Base-by-base conservation (phyloP, 1,140 invertebrate species). In the Adelges cooleyi region DNA sequence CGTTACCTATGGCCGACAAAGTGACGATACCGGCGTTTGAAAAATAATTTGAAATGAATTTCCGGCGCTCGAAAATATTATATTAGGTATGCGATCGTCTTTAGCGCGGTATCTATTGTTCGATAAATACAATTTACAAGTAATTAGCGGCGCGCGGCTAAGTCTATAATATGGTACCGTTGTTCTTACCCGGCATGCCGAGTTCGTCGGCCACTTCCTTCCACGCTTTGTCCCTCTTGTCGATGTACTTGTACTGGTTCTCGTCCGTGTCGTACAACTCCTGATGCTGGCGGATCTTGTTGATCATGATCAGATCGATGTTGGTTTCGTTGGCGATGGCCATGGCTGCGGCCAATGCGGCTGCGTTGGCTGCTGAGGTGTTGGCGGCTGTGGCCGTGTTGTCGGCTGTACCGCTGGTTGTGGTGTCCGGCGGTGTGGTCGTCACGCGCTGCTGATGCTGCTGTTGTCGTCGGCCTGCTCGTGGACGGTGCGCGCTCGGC, bases 241-340 rank as follows among this genome's bases (percentile, higher is more conserved):
- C 54, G 42, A 62, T 62, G 23, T 62, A 62, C 42, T 62, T 62
- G 54, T 62, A 62, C 25, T 62, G 54, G 25, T 62, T 42, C 40
- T 62, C 54, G 54, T 62, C 54, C 9, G 54, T 62, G 40, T 62
- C 54, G 54, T 62, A 62, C 42, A 62, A 25, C 42, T 46, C 54
- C 9, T 62, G 54, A 13, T 62, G 54, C 2, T 62, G 42, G 3
- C 44, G 44, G 22, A 62, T 62, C 17, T 62, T 62, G 54, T 62
- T 62, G 42, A 62, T 62, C 54, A 62, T 62, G 8, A 62, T 33
- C 25, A 62, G 22, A 18, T 62, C 54, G 23, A 33, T 46, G 17
- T 62, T 62, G 25, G 54, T 62, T 17, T 62, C 54, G 25, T 46
- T 62, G 17, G 25, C 54, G 25, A 46, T 46, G n/a, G 42, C 54